phyloP scores from a whole-genome alignment of 1,140 invertebrate species.

The Drosophila lacteicornis region DNA sequence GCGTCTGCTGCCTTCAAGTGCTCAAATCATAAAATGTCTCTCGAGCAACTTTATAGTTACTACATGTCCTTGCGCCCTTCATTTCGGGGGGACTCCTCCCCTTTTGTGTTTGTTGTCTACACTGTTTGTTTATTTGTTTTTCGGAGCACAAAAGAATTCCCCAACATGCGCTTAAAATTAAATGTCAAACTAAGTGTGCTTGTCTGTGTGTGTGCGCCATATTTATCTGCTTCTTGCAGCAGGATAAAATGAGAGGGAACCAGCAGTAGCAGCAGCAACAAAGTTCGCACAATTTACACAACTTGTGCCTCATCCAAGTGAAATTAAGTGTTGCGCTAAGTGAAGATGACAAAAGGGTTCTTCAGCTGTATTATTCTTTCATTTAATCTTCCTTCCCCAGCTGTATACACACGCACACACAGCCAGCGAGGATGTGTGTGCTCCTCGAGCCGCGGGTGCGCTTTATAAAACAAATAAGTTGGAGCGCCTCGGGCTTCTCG shows the following conservation, averaged over 20 bases:
- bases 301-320: conserved; percentile 77
- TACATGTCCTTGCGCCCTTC: conserved; percentile 33
- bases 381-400: conserved; percentile 68
- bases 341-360: conserved; percentile 82
- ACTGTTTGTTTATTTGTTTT: conserved; percentile 81
- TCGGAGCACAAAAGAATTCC: conserved; percentile 81
- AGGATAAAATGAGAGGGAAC: conserved; percentile 36
- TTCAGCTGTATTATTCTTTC: conserved; percentile 82
- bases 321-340: conserved; percentile 83
- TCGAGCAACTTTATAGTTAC: conserved; percentile 81
- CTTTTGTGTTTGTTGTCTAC: conserved; percentile 61
- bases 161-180: conserved; percentile 84
- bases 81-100: not conserved
- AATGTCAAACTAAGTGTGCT: conserved; percentile 71
- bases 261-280: conserved; percentile 51
- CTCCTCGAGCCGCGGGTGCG: conserved; percentile 65
- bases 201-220: conserved; percentile 57
- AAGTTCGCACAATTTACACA: conserved; percentile 82
- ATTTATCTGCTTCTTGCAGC: conserved; percentile 67
- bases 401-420: conserved; percentile 32
- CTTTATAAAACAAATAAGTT: conserved; percentile 81
- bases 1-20: conserved; percentile 80
- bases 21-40: conserved; percentile 83
- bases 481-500: conserved; percentile 67
- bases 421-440: conserved; percentile 13